A percentile compares a stretch with the other conserved stretches of the same genome.
phyloP scores from a whole-genome alignment of 2,888 invertebrate species.

The Margaritifera margaritifera region DNA sequence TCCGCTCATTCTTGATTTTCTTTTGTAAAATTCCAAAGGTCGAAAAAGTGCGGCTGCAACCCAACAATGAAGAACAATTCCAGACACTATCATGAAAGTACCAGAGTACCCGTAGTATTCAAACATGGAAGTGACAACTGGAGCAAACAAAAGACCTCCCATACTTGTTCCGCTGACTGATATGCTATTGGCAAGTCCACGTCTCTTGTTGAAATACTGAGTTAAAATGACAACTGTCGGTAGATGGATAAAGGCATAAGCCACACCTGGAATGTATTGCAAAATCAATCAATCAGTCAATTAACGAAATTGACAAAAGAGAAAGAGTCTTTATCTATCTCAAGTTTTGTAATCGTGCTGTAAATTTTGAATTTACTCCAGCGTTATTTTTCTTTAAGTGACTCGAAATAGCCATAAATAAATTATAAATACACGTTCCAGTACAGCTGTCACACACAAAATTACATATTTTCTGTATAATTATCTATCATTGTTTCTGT shows the following conservation, averaged over 20 bases:
- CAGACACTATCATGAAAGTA: slow-evolving; percentile 9
- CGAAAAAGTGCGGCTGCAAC: slow-evolving; percentile 9
- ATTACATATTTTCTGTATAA: no score
- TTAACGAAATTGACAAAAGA: no score
- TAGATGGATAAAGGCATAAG: slow-evolving; percentile 5
- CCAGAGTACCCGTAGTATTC: slow-evolving; percentile 20
- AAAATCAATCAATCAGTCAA: no score
- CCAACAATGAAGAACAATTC: slow-evolving; percentile 11
- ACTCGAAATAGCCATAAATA: no score
- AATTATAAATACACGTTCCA: no score
- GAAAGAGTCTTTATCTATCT: no score
- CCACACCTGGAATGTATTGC: slow-evolving; percentile 5
- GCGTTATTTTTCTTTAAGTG: no score
- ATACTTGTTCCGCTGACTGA: slow-evolving; percentile 6
- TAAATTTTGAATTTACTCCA: no score
- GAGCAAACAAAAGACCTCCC: slow-evolving; percentile 12
- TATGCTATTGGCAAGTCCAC: slow-evolving; percentile 22
- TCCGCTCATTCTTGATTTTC: no score
- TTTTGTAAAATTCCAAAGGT: slow-evolving; percentile 11
- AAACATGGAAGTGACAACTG: slow-evolving; percentile 12
- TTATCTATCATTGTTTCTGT: no score
- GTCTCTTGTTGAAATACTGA: slow-evolving; percentile 17
- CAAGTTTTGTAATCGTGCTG: no score
- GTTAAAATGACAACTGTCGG: slow-evolving; percentile 17
- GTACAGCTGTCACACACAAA: no score